A percentile compares a stretch with the other conserved stretches of the same genome.
Conservation (phyloP, 2,888 invertebrate genomes). For the Andrena dorsata region DNA sequence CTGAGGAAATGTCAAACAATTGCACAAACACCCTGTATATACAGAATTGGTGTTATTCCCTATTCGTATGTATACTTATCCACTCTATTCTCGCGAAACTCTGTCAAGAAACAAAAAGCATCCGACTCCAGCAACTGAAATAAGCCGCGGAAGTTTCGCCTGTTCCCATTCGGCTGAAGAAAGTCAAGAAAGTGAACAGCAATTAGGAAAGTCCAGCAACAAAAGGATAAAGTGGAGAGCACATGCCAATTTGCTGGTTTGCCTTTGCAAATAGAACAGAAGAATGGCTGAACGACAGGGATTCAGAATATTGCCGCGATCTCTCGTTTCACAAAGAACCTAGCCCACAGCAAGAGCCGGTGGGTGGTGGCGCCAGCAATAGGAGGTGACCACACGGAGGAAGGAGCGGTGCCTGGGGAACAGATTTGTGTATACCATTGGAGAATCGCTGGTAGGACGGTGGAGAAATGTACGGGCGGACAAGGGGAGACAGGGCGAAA, state of each 20-base stretch:
- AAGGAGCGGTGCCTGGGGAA: conserved; percentile 66
- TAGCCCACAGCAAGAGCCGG: not conserved
- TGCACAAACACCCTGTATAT: no score
- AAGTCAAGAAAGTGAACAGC: not conserved
- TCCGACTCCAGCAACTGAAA: no score
- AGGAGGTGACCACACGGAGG: conserved; percentile 49
- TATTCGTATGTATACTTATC: no score
- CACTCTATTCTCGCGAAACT: no score
- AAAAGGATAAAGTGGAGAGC: not conserved
- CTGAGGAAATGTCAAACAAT: no score
- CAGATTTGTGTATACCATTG: conserved; percentile 75
- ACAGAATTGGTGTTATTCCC: no score
- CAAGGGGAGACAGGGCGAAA: conserved; percentile 52
- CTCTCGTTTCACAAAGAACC: conserved; percentile 21
- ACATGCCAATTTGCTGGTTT: not conserved
- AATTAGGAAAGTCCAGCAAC: conserved; percentile 10
- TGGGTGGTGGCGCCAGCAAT: conserved; percentile 4
- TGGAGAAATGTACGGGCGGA: conserved; percentile 41
- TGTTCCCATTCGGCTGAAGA: no score
- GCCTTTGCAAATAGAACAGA: conserved; percentile 11
- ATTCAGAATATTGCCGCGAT: conserved; percentile 22
- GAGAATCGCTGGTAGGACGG: conserved; percentile 46
- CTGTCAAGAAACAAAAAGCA: no score
- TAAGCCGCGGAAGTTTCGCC: no score
- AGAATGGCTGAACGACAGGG: not conserved